These are phyloP conservation scores for Yponomeuta plumbellus DNA, from an alignment of 2,888 invertebrate species.

Conservation along the genomic window DNA sequence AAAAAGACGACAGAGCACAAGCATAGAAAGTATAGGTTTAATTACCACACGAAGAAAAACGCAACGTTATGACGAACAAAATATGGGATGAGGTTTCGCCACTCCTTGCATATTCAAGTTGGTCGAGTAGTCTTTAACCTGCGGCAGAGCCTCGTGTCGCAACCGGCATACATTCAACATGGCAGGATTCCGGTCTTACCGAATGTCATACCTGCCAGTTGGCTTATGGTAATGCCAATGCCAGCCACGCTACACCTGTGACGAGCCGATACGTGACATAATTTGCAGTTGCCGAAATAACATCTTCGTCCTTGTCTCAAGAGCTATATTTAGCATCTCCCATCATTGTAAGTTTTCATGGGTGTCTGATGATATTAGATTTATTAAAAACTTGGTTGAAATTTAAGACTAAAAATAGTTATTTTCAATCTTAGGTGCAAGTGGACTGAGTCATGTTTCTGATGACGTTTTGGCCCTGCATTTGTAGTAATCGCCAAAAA, in stretches of 20 bases:
- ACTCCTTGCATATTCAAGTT: conserved; percentile 36
- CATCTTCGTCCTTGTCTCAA: neutral
- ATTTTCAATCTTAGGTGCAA: neutral
- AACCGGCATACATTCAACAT: conserved; percentile 40
- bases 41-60: too few species aligned
- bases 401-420: neutral
- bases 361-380: too few species aligned
- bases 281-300: conserved; percentile 10
- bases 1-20: too few species aligned
- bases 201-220: conserved; percentile 29
- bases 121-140: conserved; percentile 22
- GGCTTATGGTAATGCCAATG: conserved; percentile 33
- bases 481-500: neutral
- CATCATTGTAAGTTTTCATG: too few species aligned
- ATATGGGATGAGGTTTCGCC: conserved; percentile 41
- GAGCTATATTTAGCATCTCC: neutral
- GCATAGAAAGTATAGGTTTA: too few species aligned
- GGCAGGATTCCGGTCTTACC: conserved; percentile 46
- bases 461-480: neutral
- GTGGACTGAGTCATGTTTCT: neutral
- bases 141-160: conserved; percentile 30
- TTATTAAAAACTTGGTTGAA: neutral
- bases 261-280: neutral
- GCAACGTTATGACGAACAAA: conserved; percentile 13
- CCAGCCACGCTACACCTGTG: conserved; percentile 32